Conservation (phyloP, 2,797 vertebrate genomes). For the Eulemur rubriventer region DNA sequence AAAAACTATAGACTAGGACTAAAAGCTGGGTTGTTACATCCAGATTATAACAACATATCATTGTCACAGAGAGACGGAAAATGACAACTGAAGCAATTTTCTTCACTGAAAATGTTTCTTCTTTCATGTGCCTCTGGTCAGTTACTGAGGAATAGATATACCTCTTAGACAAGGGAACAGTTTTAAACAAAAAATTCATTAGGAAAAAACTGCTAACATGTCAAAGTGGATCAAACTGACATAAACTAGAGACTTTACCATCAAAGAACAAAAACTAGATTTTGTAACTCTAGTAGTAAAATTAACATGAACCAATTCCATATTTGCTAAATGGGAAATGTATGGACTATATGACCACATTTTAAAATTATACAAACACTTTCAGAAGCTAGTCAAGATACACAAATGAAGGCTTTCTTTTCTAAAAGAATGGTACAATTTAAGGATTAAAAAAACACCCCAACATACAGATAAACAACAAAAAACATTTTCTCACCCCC, state of each 20-base stretch:
- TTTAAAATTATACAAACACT: slow-evolving; percentile 11
- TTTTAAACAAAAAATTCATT: slow-evolving; percentile 31
- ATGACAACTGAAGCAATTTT: background rate
- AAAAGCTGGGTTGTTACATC: slow-evolving; percentile 19
- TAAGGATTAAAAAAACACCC: background rate
- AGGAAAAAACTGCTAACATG: slow-evolving; percentile 28
- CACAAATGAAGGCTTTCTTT: background rate
- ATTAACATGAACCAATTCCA: background rate
- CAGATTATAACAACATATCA: slow-evolving; percentile 28
- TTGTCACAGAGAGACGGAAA: background rate
- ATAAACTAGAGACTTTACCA: background rate
- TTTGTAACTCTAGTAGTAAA: slow-evolving; percentile 34
- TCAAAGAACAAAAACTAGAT: background rate
- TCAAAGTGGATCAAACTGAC: slow-evolving; percentile 25
- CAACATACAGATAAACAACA: background rate
- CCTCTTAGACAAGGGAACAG: background rate
- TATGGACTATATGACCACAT: background rate
- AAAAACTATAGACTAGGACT: slow-evolving; percentile 25
- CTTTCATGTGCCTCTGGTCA: slow-evolving; percentile 39
- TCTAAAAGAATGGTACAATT: background rate
- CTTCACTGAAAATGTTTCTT: slow-evolving; percentile 60
- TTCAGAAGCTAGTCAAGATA: slow-evolving; percentile 14
- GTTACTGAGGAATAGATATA: slow-evolving; percentile 35
- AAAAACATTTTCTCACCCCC: background rate
- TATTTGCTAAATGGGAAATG: slow-evolving; percentile 18